phyloP scores from a whole-genome alignment of 2,888 invertebrate species.

The Abrostola triplasia region DNA sequence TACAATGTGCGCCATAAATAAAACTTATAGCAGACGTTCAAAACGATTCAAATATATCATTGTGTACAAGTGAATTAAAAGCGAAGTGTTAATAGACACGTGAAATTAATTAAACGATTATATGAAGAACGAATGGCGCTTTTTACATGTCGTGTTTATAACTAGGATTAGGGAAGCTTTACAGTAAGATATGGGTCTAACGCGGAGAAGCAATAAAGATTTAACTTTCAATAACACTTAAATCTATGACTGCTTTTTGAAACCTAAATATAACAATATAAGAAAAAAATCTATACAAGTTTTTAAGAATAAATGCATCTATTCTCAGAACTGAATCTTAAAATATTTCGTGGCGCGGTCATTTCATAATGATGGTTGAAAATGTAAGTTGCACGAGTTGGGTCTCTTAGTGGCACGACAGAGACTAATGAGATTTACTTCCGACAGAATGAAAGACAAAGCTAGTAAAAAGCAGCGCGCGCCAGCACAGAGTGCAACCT shows the following conservation, averaged over 20 bases:
- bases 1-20: background rate
- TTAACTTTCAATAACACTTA: too few species aligned
- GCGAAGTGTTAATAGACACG: too few species aligned
- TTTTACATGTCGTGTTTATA: too few species aligned
- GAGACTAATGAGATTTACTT: slow-evolving; percentile 74
- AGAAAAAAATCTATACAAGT: too few species aligned
- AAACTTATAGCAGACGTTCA: background rate
- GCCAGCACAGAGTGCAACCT: slow-evolving; percentile 26
- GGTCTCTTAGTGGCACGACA: slow-evolving; percentile 59
- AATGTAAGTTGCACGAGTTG: slow-evolving; percentile 44
- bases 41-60: background rate
- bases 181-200: too few species aligned
- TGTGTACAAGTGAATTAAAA: too few species aligned
- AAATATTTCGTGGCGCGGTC: slow-evolving; percentile 36
- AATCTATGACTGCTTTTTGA: too few species aligned
- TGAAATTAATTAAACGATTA: too few species aligned
- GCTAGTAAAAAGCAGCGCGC: slow-evolving; percentile 58
- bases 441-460: slow-evolving; percentile 64
- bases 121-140: too few species aligned
- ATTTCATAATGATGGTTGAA: slow-evolving; percentile 54
- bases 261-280: too few species aligned
- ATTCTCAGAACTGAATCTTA: slow-evolving; percentile 16
- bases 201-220: too few species aligned
- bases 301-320: background rate
- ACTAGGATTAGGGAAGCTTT: too few species aligned